Evolutionary conservation across 37 sponge, comb jelly and placozoan species (phyloP).

Genomic region (Aphrocallistes beatrix): DNA sequence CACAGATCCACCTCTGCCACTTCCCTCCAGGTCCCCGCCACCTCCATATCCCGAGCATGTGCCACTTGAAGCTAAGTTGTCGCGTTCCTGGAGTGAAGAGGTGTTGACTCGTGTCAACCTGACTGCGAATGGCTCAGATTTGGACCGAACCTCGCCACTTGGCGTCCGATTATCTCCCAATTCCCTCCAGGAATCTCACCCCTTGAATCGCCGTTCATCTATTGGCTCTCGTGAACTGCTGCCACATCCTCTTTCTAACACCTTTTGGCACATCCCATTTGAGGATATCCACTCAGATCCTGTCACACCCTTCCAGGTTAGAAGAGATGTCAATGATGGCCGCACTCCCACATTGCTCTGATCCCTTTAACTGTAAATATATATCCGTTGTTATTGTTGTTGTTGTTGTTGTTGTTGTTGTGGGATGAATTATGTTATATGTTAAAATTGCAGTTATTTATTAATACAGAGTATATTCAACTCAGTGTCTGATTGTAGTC

Average conservation of each 20-base stretch:
- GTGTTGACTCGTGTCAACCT: background rate
- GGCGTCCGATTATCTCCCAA: too few relatives aligned
- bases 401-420: background rate
- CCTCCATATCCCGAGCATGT: background rate
- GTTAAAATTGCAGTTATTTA: background rate
- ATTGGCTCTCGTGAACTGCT: too few relatives aligned
- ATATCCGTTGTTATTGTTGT: too few relatives aligned
- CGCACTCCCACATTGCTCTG: background rate
- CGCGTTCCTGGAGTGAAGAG: conserved; percentile 7
- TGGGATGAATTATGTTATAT: background rate
- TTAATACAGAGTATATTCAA: background rate
- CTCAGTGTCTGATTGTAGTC: too few relatives aligned
- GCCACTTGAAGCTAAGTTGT: background rate
- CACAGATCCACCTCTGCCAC: background rate
- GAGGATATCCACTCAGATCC: background rate
- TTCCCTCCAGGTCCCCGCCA: background rate
- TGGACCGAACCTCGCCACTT: too few relatives aligned
- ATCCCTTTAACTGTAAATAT: background rate
- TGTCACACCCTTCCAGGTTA: background rate
- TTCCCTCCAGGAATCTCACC: background rate
- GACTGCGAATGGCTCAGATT: too few relatives aligned
- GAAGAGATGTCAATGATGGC: background rate
- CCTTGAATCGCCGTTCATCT: too few relatives aligned
- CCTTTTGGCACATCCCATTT: background rate
- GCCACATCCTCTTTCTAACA: background rate